Conservation (phyloP, 2,797 vertebrate genomes). For the Myotis vivesi region DNA sequence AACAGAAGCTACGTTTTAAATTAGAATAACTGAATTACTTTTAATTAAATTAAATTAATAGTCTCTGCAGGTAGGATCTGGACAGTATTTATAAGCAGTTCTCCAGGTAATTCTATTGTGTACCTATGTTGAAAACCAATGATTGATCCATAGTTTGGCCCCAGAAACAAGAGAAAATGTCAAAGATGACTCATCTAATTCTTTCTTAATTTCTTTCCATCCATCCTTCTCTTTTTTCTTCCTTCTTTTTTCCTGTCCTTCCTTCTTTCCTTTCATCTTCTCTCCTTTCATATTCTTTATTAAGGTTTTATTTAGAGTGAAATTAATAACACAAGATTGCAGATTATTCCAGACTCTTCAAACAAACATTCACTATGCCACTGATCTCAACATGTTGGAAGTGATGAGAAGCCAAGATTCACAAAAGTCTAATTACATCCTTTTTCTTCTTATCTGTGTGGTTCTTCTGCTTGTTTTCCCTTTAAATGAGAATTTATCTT, state of each 20-base stretch:
- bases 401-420: not conserved
- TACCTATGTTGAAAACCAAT: not conserved
- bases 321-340: not conserved
- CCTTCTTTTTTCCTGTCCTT: not conserved
- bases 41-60: not conserved
- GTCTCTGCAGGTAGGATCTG: not conserved
- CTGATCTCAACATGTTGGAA: not conserved
- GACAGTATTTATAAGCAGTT: not conserved
- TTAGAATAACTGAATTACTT: not conserved
- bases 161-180: not conserved
- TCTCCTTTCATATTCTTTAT: not conserved
- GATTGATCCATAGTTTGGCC: not conserved
- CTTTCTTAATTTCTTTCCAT: not conserved
- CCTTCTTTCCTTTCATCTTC: too few relatives aligned
- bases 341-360: not conserved
- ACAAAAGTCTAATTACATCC: not conserved
- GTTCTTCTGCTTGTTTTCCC: not conserved
- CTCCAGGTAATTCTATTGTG: not conserved
- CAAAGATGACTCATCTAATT: not conserved
- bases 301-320: not conserved
- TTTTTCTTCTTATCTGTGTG: not conserved
- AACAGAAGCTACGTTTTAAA: not conserved
- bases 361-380: not conserved
- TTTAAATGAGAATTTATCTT: not conserved
- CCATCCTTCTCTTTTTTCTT: not conserved